These are phyloP conservation scores for Aphodius granarius DNA, from an alignment of 2,888 invertebrate species.

Conservation along the genomic window DNA sequence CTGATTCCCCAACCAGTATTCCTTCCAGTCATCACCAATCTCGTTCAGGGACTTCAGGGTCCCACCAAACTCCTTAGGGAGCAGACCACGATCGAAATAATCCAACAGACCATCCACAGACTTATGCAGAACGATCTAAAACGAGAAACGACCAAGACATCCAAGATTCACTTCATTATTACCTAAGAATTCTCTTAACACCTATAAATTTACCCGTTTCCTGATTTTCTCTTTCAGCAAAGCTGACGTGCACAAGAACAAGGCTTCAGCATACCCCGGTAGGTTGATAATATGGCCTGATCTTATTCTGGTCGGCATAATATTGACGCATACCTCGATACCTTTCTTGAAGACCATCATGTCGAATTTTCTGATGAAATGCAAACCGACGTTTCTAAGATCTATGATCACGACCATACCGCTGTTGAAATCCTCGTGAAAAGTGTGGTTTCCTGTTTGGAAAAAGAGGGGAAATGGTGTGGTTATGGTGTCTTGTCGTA, in stretches of 20 bases:
- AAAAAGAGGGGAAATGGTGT: too few relatives aligned
- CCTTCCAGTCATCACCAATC: neutral
- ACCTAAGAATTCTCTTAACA: neutral
- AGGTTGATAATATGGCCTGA: neutral
- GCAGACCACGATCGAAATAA: neutral
- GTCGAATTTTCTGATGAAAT: neutral
- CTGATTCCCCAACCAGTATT: neutral
- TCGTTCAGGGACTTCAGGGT: neutral
- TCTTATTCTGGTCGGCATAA: neutral
- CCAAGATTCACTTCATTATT: neutral
- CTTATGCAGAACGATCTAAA: neutral
- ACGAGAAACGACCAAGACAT: neutral
- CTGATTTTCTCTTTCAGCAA: neutral
- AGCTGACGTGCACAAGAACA: neutral
- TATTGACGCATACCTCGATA: neutral
- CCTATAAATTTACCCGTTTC: neutral
- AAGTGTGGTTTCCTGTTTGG: neutral
- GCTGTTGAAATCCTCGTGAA: neutral
- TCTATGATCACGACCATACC: neutral
- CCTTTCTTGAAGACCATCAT: neutral
- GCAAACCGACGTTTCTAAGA: neutral
- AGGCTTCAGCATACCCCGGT: neutral
- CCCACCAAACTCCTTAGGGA: conserved; percentile 6
- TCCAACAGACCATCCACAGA: neutral
- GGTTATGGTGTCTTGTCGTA: too few relatives aligned